Percentiles rank a stretch among this genome's conserved stretches.
These are phyloP conservation scores for Nylanderia fulva DNA, from an alignment of 1,140 invertebrate genomes.

Conservation along the genomic window DNA sequence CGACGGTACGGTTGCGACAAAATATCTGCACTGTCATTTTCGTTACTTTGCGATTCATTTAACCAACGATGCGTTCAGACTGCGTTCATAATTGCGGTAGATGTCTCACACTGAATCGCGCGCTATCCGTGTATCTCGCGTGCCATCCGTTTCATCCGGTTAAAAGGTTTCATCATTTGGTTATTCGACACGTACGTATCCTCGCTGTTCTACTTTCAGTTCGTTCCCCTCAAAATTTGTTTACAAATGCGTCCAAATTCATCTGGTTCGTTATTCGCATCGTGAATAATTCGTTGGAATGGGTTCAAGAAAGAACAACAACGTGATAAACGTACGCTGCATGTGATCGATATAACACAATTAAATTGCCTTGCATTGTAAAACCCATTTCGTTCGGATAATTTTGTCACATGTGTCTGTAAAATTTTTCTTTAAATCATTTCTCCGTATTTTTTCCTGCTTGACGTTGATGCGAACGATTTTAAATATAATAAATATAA, in stretches of 20 bases:
- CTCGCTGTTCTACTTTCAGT: constrained; percentile 38
- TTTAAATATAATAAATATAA: not conserved
- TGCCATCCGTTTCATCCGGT: constrained; percentile 66
- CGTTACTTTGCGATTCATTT: constrained; percentile 54
- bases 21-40: constrained; percentile 29
- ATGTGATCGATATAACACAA: constrained; percentile 17
- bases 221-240: constrained; percentile 61
- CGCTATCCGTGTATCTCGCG: constrained; percentile 42
- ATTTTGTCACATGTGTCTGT: constrained; percentile 26
- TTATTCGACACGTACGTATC: constrained; percentile 54
- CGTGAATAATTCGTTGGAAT: constrained; percentile 50
- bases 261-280: constrained; percentile 27
- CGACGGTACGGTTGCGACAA: constrained; percentile 9
- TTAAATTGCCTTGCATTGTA: constrained; percentile 14
- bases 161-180: constrained; percentile 73
- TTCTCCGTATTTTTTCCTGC: not conserved
- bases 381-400: constrained; percentile 19
- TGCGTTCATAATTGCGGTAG: constrained; percentile 44
- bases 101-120: constrained; percentile 64
- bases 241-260: constrained; percentile 44
- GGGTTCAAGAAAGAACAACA: constrained; percentile 60
- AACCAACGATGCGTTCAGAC: constrained; percentile 34
- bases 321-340: constrained; percentile 47
- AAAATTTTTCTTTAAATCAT: constrained; percentile 12
- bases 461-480: not conserved